Conservation (phyloP, 2,888 invertebrate species). For the Brachylomia viminalis region DNA sequence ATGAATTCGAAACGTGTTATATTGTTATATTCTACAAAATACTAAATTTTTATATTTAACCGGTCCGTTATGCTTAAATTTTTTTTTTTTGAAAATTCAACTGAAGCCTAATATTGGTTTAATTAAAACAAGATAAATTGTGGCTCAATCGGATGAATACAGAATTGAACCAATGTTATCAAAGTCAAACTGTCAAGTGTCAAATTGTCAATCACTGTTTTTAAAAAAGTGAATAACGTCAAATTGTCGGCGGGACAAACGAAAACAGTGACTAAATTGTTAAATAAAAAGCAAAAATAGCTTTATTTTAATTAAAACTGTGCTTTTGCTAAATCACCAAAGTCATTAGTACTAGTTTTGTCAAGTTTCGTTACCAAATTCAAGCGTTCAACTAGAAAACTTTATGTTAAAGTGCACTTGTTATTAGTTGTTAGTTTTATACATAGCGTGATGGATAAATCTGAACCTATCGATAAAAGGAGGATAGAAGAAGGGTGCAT, state of each 20-base stretch:
- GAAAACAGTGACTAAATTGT: slow-evolving; percentile 44
- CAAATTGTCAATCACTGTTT: slow-evolving; percentile 14
- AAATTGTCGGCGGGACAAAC: slow-evolving; percentile 59
- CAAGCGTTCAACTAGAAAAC: slow-evolving; percentile 8
- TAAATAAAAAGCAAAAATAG: neutral
- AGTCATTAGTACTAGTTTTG: neutral
- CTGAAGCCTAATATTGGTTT: neutral
- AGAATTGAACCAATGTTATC: neutral
- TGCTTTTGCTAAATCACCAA: neutral
- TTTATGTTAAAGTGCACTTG: slow-evolving; percentile 25
- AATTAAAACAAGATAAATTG: neutral
- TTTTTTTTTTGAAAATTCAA: neutral
- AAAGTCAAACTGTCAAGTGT: slow-evolving; percentile 22
- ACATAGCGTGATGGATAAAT: slow-evolving; percentile 76
- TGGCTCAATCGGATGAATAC: neutral
- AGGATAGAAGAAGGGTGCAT: slow-evolving; percentile 77
- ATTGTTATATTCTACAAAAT: neutral
- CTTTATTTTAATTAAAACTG: neutral
- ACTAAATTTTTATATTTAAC: too few species aligned
- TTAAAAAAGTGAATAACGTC: slow-evolving; percentile 20
- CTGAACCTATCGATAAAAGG: slow-evolving; percentile 76
- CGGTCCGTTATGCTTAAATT: too few species aligned
- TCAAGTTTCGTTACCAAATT: slow-evolving; percentile 2
- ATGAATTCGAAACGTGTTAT: neutral
- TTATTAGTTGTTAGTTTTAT: slow-evolving; percentile 1